Evolutionary conservation across 2,888 invertebrate genomes (phyloP), one percentile per base, ranked within the genome.

Genomic region (Drosophila helvetica): DNA sequence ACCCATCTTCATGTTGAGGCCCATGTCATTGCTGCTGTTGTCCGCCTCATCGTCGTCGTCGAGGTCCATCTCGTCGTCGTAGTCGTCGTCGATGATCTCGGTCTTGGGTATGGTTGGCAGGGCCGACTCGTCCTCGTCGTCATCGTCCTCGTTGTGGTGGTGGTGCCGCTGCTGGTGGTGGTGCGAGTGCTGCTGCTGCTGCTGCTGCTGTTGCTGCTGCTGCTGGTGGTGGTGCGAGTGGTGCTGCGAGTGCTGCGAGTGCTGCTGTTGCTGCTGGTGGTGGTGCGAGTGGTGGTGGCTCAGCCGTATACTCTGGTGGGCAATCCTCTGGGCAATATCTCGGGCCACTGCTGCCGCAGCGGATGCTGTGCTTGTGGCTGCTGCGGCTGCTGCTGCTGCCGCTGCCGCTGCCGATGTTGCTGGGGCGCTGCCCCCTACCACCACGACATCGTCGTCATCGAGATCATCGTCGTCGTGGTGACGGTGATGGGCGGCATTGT

Each of bases 1-100:
- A 74, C 69, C 93, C 86, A 94, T 93, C 55, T 94, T 94, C 94
- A 94, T 94, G 86, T 94, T 94, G 88, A 94, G 91, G 92, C 94
- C 94, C 81, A 90, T 78, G 85, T 94, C 94, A 89, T 93, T 93
- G 77, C 94, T 94, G 76, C 93, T 93, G 55, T 93, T 91, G 81
- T 94, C 94, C 76, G 94, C 94, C 91, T 94, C 94, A 12, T 94
- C 91, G 43, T 89, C 91, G 30, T 94, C 94, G 50, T 93, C 93
- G 46, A 93, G 92, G 75, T 93, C 90, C 88, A 89, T 90, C 43
- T 90, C 91, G 52, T 91, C 91, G 30, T 90, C 90, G 50, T 90
- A 90, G 43, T 91, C 89, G 22, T 90, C 90, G 45, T 90, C 83
- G 17, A 85, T 54, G 53, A 87, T 80, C 47, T 90, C 90, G 33